These are phyloP conservation scores for Protonemura montana DNA, from an alignment of 2,888 invertebrate species.

Conservation along the genomic window DNA sequence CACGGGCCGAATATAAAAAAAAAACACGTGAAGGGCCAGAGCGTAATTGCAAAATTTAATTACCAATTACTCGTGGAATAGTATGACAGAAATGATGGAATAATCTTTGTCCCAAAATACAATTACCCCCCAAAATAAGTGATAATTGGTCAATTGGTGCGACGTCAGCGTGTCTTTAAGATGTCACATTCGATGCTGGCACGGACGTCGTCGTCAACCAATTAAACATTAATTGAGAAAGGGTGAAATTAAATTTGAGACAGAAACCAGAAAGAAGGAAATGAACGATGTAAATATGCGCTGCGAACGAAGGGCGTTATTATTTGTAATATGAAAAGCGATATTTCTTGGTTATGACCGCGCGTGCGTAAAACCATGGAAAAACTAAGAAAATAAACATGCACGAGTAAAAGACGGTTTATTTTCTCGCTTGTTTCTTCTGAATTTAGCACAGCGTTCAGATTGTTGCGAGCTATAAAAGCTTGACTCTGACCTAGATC, in stretches of 20 bases:
- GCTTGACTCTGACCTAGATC: constrained; percentile 26
- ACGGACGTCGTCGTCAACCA: constrained; percentile 16
- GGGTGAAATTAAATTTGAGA: constrained; percentile 13
- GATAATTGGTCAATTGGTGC: constrained; percentile 4
- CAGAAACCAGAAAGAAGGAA: not conserved
- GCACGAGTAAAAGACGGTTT: not conserved
- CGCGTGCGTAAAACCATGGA: not conserved
- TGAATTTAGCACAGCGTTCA: constrained; percentile 36
- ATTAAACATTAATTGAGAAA: constrained; percentile 22
- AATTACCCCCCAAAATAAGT: not conserved
- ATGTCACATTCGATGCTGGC: constrained; percentile 1
- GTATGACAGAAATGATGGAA: not conserved
- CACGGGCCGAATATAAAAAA: too few species aligned
- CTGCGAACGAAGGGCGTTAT: not conserved
- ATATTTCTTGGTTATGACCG: constrained; percentile 7
- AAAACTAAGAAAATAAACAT: constrained; percentile 25
- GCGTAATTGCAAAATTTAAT: not conserved
- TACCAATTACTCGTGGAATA: not conserved
- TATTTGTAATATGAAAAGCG: not conserved
- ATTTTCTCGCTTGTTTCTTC: constrained; percentile 30
- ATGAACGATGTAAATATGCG: not conserved
- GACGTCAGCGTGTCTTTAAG: not conserved
- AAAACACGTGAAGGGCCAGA: not conserved
- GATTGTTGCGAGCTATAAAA: constrained; percentile 26
- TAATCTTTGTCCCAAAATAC: not conserved